phyloP scores from a whole-genome alignment of 2,113 vertebrate genomes.

The Geococcyx californianus region DNA sequence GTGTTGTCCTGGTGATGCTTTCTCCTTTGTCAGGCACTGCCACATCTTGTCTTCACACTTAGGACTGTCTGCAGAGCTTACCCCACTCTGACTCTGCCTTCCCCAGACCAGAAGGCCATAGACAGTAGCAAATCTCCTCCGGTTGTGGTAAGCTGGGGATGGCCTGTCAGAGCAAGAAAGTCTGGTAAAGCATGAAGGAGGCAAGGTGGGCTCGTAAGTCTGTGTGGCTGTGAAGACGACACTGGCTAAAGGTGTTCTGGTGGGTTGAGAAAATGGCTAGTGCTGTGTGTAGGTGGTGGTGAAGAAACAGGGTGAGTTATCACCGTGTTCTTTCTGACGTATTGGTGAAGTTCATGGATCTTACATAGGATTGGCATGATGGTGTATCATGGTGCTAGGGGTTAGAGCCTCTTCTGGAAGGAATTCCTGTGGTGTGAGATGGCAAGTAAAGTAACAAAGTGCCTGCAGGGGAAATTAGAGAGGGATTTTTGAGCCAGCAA shows the following conservation, averaged over 20 bases:
- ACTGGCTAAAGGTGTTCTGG: background rate
- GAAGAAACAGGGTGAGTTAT: background rate
- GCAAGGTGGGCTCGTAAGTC: background rate
- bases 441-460: background rate
- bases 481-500: background rate
- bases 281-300: background rate
- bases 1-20: background rate
- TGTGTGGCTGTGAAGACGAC: background rate
- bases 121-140: background rate
- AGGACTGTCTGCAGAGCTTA: background rate
- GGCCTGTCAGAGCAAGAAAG: background rate
- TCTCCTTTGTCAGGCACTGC: background rate
- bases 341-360: background rate
- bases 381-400: background rate
- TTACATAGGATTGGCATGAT: background rate
- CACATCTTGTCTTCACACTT: rapidly evolving
- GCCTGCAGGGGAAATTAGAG: background rate
- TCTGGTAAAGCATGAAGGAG: background rate
- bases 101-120: background rate
- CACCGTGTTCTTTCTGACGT: background rate
- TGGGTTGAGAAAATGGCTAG: background rate
- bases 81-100: background rate
- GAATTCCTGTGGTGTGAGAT: background rate
- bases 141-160: background rate
- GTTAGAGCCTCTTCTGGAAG: background rate